Evolutionary conservation across 2,888 invertebrate genomes (phyloP), one percentile per base, ranked within the genome.

Genomic region (Phortica magna): DNA sequence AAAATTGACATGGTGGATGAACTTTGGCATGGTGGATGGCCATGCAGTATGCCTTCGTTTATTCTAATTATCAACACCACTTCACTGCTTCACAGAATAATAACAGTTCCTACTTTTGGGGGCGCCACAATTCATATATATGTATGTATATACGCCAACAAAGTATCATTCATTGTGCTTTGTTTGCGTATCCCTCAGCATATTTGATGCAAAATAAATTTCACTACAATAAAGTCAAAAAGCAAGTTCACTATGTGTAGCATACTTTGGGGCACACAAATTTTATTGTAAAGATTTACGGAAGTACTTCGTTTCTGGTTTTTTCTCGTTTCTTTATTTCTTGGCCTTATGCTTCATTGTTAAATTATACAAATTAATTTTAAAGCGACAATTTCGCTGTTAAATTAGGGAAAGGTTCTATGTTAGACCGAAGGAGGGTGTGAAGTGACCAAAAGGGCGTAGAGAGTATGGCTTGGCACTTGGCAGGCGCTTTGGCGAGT

Each of bases 81-180:
- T 68, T 43, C 67, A 75, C 75, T 65, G 39, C 77, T 77, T 17
- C 75, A 73, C 67, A 84, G 83, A 84, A 87, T 85, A 84, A 85
- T 39, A 31, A 31, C 31, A 67, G 82, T 84, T 87, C 80, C 87
- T 81, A 81, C 81, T 81, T 83, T 85, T 80, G 19, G 64, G 76
- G 41, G 82, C 31, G 31, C 31, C 73, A 19, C n/a, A 14, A n/a
- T 43, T 22, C 43, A 14, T 22, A 70, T n/a, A n/a, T 14, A 17
- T n/a, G n/a, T n/a, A n/a, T n/a, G n/a, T n/a, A n/a, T n/a, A 10
- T 48, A 9, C 68, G 41, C 4, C 5, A 12, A 10, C 53, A n/a
- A 31, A 31, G 31, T 31, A 31, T 31, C 31, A 31, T 48, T 48
- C 48, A 48, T 48, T 48, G 48, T 48, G 3, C 5, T 48, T 48